Conservation (phyloP, 1,140 invertebrate genomes). For the Dufourea novaeangliae region DNA sequence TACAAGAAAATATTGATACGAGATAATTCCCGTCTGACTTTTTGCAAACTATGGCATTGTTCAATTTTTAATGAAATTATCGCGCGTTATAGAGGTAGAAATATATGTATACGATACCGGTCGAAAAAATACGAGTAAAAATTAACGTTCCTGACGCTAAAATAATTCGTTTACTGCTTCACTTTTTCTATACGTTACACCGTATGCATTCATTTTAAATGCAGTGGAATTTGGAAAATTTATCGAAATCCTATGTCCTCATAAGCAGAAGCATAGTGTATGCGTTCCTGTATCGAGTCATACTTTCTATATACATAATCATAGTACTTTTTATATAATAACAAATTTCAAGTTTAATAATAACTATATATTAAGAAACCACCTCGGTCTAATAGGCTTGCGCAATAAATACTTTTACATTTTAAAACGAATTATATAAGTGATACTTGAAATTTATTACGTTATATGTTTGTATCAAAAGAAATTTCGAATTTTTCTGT, state of each 20-base stretch:
- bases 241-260: neutral
- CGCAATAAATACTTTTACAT: neutral
- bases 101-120: neutral
- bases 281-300: neutral
- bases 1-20: neutral
- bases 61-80: neutral
- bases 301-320: neutral
- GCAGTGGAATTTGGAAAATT: neutral
- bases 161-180: constrained; percentile 9
- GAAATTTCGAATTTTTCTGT: neutral
- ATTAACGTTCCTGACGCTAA: neutral
- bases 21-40: neutral
- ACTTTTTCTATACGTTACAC: neutral
- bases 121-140: neutral
- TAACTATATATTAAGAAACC: neutral
- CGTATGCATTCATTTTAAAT: neutral
- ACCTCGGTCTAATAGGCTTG: neutral
- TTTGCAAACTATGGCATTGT: neutral
- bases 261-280: neutral
- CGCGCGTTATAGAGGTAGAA: neutral
- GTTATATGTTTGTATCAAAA: neutral
- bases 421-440: neutral
- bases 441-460: constrained; percentile 5
- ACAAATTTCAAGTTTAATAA: neutral
- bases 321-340: neutral